These are phyloP conservation scores for Phragmatobia fuliginosa DNA, from an alignment of 2,888 invertebrate species.

Conservation along the genomic window DNA sequence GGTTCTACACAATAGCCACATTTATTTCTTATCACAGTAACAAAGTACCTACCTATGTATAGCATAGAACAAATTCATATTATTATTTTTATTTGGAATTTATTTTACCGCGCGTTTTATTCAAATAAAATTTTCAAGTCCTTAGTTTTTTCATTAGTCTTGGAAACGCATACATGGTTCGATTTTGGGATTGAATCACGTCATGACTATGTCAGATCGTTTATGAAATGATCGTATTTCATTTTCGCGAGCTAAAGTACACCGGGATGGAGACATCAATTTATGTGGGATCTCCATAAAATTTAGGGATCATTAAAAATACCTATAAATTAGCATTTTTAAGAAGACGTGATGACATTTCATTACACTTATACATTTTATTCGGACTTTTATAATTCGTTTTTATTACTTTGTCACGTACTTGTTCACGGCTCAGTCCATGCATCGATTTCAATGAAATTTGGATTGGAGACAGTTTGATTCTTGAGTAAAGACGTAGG, in stretches of 20 bases:
- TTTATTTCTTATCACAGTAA: constrained; percentile 4
- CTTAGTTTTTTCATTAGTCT: not conserved
- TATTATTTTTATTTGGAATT: not conserved
- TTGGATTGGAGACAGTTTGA: too few species aligned
- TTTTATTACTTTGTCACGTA: too few species aligned
- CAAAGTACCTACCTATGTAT: not conserved
- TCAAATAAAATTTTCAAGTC: not conserved
- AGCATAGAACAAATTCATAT: not conserved
- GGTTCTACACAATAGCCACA: constrained; percentile 9
- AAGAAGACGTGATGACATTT: not conserved
- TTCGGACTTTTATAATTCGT: too few species aligned
- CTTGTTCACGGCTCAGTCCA: too few species aligned
- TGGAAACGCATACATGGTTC: not conserved
- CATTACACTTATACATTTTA: not conserved
- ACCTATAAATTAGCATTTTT: not conserved
- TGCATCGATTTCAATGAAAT: too few species aligned
- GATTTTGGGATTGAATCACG: not conserved
- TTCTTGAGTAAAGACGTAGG: too few species aligned
- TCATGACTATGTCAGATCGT: not conserved
- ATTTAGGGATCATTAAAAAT: not conserved
- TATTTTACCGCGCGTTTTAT: too few species aligned
- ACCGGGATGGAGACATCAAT: too few species aligned
- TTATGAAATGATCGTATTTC: not conserved
- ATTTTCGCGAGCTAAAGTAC: too few species aligned
- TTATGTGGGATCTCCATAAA: too few species aligned